These are phyloP conservation scores for Oreohelix idahoensis DNA, from an alignment of 1,140 invertebrate species.

Conservation along the genomic window DNA sequence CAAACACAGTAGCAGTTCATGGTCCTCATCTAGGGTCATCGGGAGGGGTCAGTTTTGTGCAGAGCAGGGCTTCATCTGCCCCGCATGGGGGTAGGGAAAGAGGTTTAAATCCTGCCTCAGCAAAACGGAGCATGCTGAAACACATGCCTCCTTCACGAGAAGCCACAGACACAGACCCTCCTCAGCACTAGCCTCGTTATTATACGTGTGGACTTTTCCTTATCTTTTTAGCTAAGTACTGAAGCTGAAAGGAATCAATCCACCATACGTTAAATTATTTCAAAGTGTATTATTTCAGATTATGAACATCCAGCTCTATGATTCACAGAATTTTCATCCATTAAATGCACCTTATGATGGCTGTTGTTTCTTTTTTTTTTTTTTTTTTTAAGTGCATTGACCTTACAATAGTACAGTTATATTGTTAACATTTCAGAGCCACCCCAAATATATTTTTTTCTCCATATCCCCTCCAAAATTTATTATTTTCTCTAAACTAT, in stretches of 20 bases:
- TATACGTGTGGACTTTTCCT: background rate
- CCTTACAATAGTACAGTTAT: background rate
- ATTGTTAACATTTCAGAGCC: background rate
- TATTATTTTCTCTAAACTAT: background rate
- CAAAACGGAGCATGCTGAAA: slow-evolving; percentile 64
- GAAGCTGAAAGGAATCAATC: slow-evolving; percentile 5
- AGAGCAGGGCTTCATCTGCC: slow-evolving; percentile 33
- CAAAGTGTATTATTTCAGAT: background rate
- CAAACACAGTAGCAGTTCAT: slow-evolving; percentile 20
- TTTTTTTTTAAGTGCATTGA: background rate
- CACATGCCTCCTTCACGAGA: slow-evolving; percentile 58
- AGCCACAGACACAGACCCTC: slow-evolving; percentile 60
- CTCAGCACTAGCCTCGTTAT: slow-evolving; percentile 51
- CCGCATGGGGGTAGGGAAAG: slow-evolving; percentile 30
- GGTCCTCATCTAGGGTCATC: slow-evolving; percentile 16
- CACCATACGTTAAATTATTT: slow-evolving; percentile 21
- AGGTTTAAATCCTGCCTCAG: slow-evolving; percentile 58
- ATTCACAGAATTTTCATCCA: no score
- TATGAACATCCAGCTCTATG: background rate
- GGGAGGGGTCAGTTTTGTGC: slow-evolving; percentile 11
- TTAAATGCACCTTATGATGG: background rate
- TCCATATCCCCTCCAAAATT: background rate
- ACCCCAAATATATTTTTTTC: background rate
- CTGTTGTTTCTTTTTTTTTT: background rate
- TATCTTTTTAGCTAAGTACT: slow-evolving; percentile 27